These are phyloP conservation scores for Philypnodon macrostomus DNA, from an alignment of 2,797 vertebrate species.

Conservation along the genomic window DNA sequence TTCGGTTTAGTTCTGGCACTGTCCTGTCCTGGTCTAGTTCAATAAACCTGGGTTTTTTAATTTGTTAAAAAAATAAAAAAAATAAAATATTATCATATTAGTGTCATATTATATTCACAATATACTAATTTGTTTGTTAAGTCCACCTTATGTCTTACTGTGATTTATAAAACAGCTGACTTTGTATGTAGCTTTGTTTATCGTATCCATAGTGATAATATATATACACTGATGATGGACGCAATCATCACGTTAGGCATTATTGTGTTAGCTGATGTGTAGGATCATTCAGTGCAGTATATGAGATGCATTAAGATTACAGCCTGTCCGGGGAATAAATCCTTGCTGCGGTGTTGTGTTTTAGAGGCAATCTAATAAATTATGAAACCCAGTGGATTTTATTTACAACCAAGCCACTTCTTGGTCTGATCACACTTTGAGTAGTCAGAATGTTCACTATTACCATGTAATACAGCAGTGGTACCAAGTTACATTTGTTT, in stretches of 20 bases:
- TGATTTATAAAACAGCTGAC: constrained; percentile 14
- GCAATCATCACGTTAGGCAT: constrained; percentile 20
- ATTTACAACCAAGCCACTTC: constrained; percentile 11
- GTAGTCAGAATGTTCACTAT: constrained; percentile 14
- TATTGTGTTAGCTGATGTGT: constrained; percentile 17
- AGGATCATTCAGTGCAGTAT: constrained; percentile 20
- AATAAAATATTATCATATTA: too few species aligned
- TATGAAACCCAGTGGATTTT: constrained; percentile 25
- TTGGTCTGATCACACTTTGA: constrained; percentile 17
- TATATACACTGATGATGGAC: constrained; percentile 38
- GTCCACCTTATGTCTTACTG: too few species aligned
- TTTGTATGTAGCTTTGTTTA: constrained; percentile 24
- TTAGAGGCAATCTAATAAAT: constrained; percentile 18
- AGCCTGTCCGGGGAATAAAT: constrained; percentile 17
- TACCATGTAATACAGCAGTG: too few species aligned
- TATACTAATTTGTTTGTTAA: too few species aligned
- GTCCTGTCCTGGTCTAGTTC: too few species aligned
- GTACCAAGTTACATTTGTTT: too few species aligned
- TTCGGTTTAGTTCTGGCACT: too few species aligned
- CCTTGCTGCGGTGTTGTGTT: constrained; percentile 17
- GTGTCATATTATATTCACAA: too few species aligned
- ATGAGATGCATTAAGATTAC: constrained; percentile 25
- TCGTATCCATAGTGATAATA: not conserved
- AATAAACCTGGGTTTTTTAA: too few species aligned
- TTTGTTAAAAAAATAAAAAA: too few species aligned